Evolutionary conservation across 1,140 invertebrate species (phyloP).

Genomic region (Venustaconcha ellipsiformis): DNA sequence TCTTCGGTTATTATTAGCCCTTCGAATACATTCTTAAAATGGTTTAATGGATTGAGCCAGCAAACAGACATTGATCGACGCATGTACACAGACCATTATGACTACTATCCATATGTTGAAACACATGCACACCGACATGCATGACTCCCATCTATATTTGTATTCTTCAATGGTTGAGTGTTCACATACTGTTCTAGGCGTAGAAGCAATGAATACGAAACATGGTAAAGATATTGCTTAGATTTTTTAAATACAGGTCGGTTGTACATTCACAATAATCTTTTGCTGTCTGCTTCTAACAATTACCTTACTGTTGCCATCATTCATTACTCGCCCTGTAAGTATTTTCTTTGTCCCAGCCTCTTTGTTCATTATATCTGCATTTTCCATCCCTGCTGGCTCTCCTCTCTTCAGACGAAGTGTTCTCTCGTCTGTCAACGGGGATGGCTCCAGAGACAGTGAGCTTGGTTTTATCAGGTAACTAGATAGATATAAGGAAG

Average conservation of each 20-base stretch:
- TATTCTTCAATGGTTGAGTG: not conserved
- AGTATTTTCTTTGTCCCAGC: not conserved
- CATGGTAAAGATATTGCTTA: not conserved
- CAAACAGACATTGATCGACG: no score
- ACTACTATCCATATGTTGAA: no score
- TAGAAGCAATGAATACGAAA: not conserved
- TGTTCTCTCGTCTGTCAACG: conserved; percentile 62
- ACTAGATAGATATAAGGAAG: conserved; percentile 40
- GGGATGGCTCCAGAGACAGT: conserved; percentile 64
- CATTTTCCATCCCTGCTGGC: conserved; percentile 54
- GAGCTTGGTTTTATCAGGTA: conserved; percentile 66
- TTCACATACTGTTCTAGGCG: not conserved
- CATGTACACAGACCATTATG: no score
- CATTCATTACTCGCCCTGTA: conserved; percentile 13
- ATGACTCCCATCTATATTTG: not conserved
- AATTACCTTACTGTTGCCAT: conserved; percentile 18
- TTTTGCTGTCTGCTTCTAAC: not conserved
- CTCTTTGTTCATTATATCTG: conserved; percentile 24
- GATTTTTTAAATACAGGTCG: conserved; percentile 1
- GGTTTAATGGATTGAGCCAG: no score
- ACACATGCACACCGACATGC: no score
- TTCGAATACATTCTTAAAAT: no score
- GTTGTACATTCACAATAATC: not conserved
- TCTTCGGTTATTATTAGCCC: no score
- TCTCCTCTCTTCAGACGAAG: conserved; percentile 41